Percentiles rank a stretch among this genome's conserved stretches.
Evolutionary conservation across 2,888 invertebrate genomes (phyloP).

Genomic region (Periphyllus acericola): DNA sequence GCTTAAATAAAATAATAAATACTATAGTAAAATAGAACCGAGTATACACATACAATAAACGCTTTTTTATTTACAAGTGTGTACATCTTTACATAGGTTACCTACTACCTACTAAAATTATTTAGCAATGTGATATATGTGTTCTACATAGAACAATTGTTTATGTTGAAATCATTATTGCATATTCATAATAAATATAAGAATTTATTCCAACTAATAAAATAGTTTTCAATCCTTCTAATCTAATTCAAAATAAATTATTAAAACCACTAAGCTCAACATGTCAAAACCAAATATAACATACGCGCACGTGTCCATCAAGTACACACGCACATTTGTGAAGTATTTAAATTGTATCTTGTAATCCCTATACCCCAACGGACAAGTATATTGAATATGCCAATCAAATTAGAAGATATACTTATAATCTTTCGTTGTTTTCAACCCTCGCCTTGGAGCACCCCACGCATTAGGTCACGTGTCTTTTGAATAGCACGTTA

Average conservation of each 20-base stretch:
- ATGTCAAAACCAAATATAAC: conserved; percentile 9
- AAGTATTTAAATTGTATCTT: conserved; percentile 14
- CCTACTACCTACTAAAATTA: too few relatives aligned
- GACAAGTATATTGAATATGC: conserved; percentile 26
- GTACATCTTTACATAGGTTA: too few relatives aligned
- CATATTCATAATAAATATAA: not conserved
- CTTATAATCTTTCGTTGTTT: conserved; percentile 18
- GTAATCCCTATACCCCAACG: not conserved
- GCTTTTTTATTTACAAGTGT: too few relatives aligned
- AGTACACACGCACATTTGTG: not conserved
- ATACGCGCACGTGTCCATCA: conserved; percentile 16
- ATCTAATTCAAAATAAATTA: not conserved
- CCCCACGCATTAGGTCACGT: conserved; percentile 49
- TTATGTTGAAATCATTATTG: not conserved
- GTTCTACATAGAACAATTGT: too few relatives aligned
- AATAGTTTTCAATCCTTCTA: not conserved
- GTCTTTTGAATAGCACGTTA: conserved; percentile 44
- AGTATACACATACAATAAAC: too few relatives aligned
- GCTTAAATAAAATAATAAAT: too few relatives aligned
- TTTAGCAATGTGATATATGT: too few relatives aligned
- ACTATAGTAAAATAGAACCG: too few relatives aligned
- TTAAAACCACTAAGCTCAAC: not conserved
- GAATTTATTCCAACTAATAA: not conserved
- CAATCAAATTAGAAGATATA: conserved; percentile 46
- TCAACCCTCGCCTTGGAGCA: conserved; percentile 16